phyloP scores from a whole-genome alignment of 2,113 vertebrate genomes.

The Tichodroma muraria region DNA sequence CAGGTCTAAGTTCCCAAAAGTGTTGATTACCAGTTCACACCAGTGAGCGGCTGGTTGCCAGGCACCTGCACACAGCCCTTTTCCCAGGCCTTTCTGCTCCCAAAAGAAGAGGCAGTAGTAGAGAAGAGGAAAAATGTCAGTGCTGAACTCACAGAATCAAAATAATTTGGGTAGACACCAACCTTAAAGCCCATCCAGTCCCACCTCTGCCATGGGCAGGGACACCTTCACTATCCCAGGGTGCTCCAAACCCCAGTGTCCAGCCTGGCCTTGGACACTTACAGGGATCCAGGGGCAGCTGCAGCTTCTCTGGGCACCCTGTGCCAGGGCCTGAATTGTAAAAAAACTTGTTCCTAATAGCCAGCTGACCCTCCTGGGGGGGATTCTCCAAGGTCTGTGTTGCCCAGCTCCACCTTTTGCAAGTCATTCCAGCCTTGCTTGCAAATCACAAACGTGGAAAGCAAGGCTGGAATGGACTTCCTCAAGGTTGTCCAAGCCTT shows the following conservation, averaged over 20 bases:
- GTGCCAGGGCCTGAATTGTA: not conserved
- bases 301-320: not conserved
- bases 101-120: not conserved
- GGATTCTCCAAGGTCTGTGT: not conserved
- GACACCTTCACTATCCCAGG: not conserved
- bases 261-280: not conserved
- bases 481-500: too few species aligned
- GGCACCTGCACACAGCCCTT: not conserved
- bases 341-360: not conserved
- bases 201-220: not conserved
- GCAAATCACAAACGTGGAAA: not conserved
- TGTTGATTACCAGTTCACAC: not conserved
- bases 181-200: not conserved
- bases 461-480: not conserved
- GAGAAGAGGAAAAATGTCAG: not conserved
- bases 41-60: not conserved
- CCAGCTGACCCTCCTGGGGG: accelerated
- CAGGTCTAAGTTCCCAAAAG: not conserved
- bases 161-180: not conserved
- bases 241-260: accelerated
- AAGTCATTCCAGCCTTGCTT: not conserved
- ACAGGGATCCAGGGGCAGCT: not conserved
- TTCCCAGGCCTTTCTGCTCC: not conserved
- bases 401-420: not conserved
- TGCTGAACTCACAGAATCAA: not conserved